phyloP scores from a whole-genome alignment of 1,140 invertebrate genomes.

The Drosophila fuyamai region DNA sequence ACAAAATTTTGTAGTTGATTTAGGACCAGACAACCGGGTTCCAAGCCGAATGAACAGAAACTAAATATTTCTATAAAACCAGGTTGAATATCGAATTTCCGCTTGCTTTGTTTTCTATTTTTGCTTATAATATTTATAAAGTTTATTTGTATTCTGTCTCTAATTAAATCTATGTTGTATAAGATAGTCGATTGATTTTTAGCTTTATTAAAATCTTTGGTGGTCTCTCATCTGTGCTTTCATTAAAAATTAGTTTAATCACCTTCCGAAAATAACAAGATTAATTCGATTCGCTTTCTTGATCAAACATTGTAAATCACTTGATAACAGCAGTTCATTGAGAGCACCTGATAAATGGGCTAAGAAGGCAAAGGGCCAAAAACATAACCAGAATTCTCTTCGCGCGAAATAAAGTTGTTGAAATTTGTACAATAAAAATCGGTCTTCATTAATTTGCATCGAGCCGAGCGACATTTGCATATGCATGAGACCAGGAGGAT shows the following conservation, averaged over 20 bases:
- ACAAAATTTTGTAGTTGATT: too few relatives aligned
- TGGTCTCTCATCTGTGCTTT: neutral
- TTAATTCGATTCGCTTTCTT: constrained; percentile 48
- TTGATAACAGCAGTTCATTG: constrained; percentile 15
- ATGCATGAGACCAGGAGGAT: constrained; percentile 24
- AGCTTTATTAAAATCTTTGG: neutral
- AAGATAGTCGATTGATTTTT: too few relatives aligned
- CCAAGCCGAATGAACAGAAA: too few relatives aligned
- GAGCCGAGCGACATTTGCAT: constrained; percentile 57
- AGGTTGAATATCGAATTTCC: too few relatives aligned
- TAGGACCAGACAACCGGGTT: too few relatives aligned
- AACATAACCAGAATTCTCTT: constrained; percentile 10
- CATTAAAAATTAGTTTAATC: neutral
- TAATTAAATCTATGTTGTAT: too few relatives aligned
- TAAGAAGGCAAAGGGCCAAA: neutral
- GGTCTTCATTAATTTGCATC: constrained; percentile 75
- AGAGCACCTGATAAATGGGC: constrained; percentile 49
- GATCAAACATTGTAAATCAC: constrained; percentile 72
- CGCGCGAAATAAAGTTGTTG: constrained; percentile 71
- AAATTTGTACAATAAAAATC: constrained; percentile 74
- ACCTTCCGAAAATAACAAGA: constrained; percentile 11
- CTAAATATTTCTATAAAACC: too few relatives aligned
- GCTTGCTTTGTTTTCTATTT: too few relatives aligned
- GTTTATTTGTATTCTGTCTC: too few relatives aligned
- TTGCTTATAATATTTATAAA: too few relatives aligned